phyloP scores from a whole-genome alignment of 2,888 invertebrate species.

The Phrixothrix hirtus region DNA sequence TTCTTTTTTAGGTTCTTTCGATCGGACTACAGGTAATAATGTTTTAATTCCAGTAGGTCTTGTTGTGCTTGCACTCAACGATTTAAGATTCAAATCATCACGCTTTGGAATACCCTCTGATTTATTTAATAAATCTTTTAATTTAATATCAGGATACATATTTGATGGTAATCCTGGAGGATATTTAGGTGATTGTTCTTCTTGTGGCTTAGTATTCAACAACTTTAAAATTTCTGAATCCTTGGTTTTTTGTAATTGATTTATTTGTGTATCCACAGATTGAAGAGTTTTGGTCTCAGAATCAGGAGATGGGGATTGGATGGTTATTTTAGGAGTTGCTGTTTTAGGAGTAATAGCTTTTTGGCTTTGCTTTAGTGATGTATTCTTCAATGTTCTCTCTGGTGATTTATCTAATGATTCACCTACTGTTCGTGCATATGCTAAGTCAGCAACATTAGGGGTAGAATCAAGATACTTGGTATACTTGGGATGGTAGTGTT shows the following conservation, averaged over 20 bases:
- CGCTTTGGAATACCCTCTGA: constrained; percentile 49
- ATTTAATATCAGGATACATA: constrained; percentile 52
- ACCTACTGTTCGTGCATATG: constrained; percentile 76
- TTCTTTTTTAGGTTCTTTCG: constrained; percentile 28
- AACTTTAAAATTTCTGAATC: constrained; percentile 43
- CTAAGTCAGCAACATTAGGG: constrained; percentile 84
- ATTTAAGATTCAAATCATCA: constrained; percentile 47
- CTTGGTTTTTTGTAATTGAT: constrained; percentile 16
- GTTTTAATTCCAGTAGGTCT: constrained; percentile 59
- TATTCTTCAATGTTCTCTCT: constrained; percentile 24
- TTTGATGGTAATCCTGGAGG: constrained; percentile 43
- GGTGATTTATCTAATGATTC: constrained; percentile 58
- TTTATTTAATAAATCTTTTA: constrained; percentile 51
- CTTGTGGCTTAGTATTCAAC: constrained; percentile 45
- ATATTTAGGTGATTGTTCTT: constrained; percentile 28
- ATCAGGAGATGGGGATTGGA: constrained; percentile 36
- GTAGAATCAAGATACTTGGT: constrained; percentile 76
- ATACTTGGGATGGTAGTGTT: constrained; percentile 88
- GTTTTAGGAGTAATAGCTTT: constrained; percentile 32
- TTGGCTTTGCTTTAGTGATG: constrained; percentile 12
- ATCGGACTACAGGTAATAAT: constrained; percentile 53
- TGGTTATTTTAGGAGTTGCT: constrained; percentile 14
- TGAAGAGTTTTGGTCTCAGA: constrained; percentile 29
- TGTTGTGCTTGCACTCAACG: constrained; percentile 48
- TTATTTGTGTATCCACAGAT: constrained; percentile 46